phyloP scores from a whole-genome alignment of 2,113 vertebrate genomes.

The Ameiurus melas region DNA sequence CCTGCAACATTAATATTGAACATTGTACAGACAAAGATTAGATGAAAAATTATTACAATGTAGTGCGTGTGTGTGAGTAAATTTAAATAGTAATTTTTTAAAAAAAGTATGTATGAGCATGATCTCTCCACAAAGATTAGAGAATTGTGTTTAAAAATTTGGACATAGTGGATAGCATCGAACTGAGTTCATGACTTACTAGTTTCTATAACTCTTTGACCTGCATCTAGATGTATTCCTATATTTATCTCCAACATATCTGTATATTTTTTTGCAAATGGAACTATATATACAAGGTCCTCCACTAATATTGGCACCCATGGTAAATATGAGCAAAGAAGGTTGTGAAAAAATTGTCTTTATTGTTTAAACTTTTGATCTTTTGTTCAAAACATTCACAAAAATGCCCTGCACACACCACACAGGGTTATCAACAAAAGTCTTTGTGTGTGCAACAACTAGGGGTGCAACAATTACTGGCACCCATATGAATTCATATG shows the following conservation, averaged over 20 bases:
- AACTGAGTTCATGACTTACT: neutral
- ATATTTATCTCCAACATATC: neutral
- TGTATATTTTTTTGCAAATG: neutral
- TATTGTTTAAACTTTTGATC: no score
- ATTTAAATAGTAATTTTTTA: neutral
- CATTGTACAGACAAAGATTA: neutral
- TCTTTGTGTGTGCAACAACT: no score
- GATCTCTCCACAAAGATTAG: neutral
- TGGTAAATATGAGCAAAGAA: no score
- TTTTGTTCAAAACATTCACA: no score
- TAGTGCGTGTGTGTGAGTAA: neutral
- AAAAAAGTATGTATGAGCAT: neutral
- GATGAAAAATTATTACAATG: neutral
- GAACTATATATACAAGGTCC: neutral
- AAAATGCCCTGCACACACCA: no score
- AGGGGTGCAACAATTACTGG: no score
- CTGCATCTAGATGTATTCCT: neutral
- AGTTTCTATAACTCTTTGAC: neutral
- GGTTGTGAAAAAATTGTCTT: no score
- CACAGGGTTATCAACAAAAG: no score
- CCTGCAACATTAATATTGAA: no score
- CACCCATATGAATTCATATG: no score
- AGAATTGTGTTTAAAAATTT: neutral
- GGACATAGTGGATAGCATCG: neutral
- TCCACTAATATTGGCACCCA: no score